phyloP scores from a whole-genome alignment of 2,113 vertebrate genomes.

The Halcyon malimbica region DNA sequence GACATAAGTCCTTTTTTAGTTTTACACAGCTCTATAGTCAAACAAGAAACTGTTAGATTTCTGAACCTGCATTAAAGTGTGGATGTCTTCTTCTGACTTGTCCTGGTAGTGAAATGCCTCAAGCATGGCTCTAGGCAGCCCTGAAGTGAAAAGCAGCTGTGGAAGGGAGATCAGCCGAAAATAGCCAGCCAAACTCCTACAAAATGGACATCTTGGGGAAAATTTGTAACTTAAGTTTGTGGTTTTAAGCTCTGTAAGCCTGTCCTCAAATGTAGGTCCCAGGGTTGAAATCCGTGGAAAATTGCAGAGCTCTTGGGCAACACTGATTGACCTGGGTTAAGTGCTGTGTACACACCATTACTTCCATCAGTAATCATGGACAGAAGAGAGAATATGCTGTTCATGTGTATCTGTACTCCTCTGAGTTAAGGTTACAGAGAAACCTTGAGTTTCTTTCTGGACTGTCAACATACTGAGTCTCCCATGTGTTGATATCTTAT shows the following conservation, averaged over 20 bases:
- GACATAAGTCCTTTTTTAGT: neutral
- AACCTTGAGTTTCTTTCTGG: neutral
- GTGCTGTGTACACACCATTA: fast-evolving
- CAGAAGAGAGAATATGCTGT: neutral
- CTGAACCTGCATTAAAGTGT: neutral
- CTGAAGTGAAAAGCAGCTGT: neutral
- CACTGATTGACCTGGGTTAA: neutral
- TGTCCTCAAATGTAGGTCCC: neutral
- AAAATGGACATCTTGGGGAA: neutral
- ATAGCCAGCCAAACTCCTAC: neutral
- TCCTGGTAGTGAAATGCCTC: neutral
- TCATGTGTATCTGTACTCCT: neutral
- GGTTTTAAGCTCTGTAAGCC: neutral
- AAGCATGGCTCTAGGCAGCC: neutral
- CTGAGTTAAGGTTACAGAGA: neutral
- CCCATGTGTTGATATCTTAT: neutral
- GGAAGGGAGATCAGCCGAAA: neutral
- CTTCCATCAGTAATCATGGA: neutral
- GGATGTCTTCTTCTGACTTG: neutral
- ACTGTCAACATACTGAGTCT: neutral
- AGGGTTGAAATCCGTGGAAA: neutral
- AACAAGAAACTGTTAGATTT: neutral
- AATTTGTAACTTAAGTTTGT: neutral
- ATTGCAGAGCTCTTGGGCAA: neutral
- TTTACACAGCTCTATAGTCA: neutral